Conservation (phyloP, 2,113 vertebrate species). For the Ceratotherium simum region DNA sequence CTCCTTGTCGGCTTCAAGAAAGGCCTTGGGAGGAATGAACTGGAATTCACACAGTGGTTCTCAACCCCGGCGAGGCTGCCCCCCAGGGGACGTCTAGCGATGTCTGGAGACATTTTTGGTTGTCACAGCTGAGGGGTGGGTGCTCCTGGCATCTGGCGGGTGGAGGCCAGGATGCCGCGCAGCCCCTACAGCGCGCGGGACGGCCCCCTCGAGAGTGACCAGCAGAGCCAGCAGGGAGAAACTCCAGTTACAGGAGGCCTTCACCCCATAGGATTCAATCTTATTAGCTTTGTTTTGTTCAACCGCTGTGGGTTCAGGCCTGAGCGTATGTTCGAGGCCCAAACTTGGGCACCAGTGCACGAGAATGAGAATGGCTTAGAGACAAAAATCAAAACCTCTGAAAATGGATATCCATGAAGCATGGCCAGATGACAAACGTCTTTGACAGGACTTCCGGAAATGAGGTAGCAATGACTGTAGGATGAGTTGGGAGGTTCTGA, state of each 20-base stretch:
- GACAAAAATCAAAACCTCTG: neutral
- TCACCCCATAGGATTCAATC: neutral
- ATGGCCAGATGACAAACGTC: neutral
- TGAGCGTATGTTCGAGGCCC: rapidly evolving
- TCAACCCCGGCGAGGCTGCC: neutral
- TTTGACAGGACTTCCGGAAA: neutral
- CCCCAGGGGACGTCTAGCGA: rapidly evolving
- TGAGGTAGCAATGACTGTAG: neutral
- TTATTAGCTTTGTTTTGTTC: neutral
- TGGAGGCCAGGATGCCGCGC: neutral
- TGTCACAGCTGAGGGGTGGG: too few species aligned
- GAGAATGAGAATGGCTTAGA: neutral
- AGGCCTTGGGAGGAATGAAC: neutral
- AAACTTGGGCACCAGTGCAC: neutral
- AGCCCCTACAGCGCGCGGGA: too few species aligned
- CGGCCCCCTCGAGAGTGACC: rapidly evolving
- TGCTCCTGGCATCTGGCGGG: neutral
- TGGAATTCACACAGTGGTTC: neutral
- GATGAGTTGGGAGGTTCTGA: neutral
- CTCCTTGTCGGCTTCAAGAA: neutral
- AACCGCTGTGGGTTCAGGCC: neutral
- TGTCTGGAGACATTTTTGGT: neutral
- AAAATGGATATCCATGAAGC: neutral
- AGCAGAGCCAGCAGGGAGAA: neutral
- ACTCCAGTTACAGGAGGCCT: neutral